Base-by-base conservation (phyloP, 2,797 vertebrate genomes). In the Falco rusticolus region DNA sequence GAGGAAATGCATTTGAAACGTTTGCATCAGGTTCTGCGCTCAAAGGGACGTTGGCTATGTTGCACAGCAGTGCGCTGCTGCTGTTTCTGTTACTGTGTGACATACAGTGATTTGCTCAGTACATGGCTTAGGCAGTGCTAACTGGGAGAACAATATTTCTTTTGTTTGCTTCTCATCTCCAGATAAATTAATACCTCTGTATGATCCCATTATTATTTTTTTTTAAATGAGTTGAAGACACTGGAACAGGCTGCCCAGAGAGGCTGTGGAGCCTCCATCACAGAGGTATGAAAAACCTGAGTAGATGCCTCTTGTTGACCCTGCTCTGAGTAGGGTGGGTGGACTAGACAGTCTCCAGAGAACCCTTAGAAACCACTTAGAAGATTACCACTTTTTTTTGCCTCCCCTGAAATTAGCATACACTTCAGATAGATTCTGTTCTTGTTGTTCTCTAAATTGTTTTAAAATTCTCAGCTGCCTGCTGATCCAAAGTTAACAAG, bases 31-130 rank as follows among this genome's bases (percentile, higher is more conserved):
- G 21, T 43, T 33, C 33, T 5, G 28, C 16, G 4, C 29, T 66
- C 47, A 6, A 2, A 57, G 60, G 48, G 61, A 20, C 0, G 0
- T 11, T n/a, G 65, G 28, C 50, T 0, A 0, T 17, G 29, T 21
- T 24, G 76, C 41, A 5, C 31, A 37, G 45, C 2, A 0, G 25
- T 5, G 56, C 3, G 48, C 74, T 74, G 84, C 81, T 65, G 93
- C 72, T 53, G 13, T 75, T 77, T 13, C 50, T 65, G 25, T 28
- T 31, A 0, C n/a, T 29, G 19, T 41, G 51, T 33, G 61, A 39
- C 24, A 11, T 15, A 26, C 34, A 37, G 4, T 22, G 5, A 8
- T 64, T 43, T 26, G 20, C 50, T 60, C 34, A 9, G 22, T 31
- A 9, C 29, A 1, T 20, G 78, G 48, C 53, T 91, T 37, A 22